Evolutionary conservation across 2,113 vertebrate species (phyloP), one percentile per base, ranked within the genome.

Genomic region (Limanda limanda): DNA sequence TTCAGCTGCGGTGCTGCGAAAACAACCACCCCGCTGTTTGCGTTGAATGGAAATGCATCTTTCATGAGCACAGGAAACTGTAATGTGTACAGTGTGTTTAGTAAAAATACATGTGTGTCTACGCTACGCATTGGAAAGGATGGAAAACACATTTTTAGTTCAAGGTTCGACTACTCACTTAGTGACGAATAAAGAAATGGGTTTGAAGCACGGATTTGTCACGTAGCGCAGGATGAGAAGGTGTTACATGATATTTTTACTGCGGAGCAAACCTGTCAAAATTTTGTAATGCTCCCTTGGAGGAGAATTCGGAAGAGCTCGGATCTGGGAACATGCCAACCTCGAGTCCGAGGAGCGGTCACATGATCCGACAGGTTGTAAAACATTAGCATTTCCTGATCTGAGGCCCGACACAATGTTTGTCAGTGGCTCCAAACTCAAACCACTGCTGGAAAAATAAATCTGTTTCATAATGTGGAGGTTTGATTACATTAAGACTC

Each of bases 11-110:
- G 37, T 12, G 76, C 74, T 73, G 76, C 45, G 70, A 79, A 79
- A 86, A 89, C 82, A 91, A 68, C 78, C 51, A 74, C 65, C 64
- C 74, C 57, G 86, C 78, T 83, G 79, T 79, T 82, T 64, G 56
- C 42, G 58, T 71, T 65, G 84, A 83, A 60, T 52, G 77, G 61
- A 74, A 77, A 86, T 71, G 62, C 83, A 83, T 78, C 74, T 74
- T 78, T 85, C 71, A 81, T 72, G 72, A 85, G 74, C 13, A 20
- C 25, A 6, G 82, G 65, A 56, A 60, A 64, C 48, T 51, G 14
- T 64, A 71, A 82, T 55, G 25, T 48, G 60, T 67, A 51, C 61
- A 45, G 37, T 45, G 1, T 86, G 54, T 83, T 88, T 68, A 68
- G 57, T 40, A 25, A 63, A 59, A 65, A 70, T 17, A 78, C 21